Percentiles rank a stretch among this genome's conserved stretches.
Evolutionary conservation across 1,140 invertebrate genomes (phyloP).

Genomic region (Ditylenchus dipsaci): DNA sequence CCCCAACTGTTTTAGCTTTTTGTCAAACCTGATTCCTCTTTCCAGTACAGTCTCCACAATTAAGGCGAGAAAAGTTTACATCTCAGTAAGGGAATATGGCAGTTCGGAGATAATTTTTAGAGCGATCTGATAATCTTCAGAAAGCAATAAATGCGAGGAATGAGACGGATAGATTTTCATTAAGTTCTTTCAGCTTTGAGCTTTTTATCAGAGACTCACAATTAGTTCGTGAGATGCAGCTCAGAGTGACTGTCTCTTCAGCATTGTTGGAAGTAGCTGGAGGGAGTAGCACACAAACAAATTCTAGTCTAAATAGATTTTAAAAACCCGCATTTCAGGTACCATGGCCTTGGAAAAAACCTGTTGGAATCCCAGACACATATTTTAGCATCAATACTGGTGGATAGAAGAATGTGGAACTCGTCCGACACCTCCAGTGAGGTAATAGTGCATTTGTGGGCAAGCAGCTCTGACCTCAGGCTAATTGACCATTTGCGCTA

Average conservation of each 20-base stretch:
- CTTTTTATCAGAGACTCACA: too few relatives aligned
- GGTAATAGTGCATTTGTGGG: conserved; percentile 30
- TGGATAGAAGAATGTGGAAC: conserved; percentile 45
- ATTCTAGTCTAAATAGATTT: conserved; percentile 17
- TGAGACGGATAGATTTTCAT: too few relatives aligned
- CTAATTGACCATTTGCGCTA: conserved; percentile 38
- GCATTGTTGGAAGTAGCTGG: conserved; percentile 5
- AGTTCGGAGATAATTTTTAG: too few relatives aligned
- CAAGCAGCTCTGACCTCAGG: conserved; percentile 32
- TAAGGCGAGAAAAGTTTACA: too few relatives aligned
- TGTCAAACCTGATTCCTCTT: too few relatives aligned
- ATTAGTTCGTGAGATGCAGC: conserved; percentile 33
- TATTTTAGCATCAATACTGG: conserved; percentile 35
- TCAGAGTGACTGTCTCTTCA: conserved; percentile 41
- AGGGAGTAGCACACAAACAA: conserved; percentile 18
- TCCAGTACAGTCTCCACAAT: too few relatives aligned
- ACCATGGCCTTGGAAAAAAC: conserved; percentile 16
- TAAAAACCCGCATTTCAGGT: background rate
- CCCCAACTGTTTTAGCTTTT: too few relatives aligned
- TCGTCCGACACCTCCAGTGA: conserved; percentile 35
- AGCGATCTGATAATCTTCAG: too few relatives aligned
- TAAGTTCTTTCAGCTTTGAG: too few relatives aligned
- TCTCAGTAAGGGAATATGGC: too few relatives aligned
- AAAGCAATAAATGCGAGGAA: too few relatives aligned
- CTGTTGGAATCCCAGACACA: conserved; percentile 42